Evolutionary conservation across 2,888 invertebrate genomes (phyloP).

Genomic region (Tortricodes alternella): DNA sequence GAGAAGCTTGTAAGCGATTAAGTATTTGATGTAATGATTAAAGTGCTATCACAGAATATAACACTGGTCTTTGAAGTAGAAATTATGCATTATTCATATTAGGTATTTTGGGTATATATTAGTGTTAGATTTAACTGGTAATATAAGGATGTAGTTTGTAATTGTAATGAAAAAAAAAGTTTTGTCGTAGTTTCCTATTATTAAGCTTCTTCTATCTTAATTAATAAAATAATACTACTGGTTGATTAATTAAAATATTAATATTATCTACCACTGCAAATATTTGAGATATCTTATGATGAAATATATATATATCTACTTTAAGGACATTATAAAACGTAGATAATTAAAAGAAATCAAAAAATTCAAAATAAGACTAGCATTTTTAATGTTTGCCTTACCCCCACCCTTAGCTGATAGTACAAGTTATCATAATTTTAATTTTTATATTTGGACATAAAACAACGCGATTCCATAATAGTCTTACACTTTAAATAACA

Average conservation of each 20-base stretch:
- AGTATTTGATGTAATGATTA: conserved; percentile 74
- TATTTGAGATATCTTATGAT: conserved; percentile 84
- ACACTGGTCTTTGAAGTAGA: conserved; percentile 78
- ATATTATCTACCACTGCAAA: conserved; percentile 81
- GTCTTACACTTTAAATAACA: conserved; percentile 61
- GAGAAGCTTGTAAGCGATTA: conserved; percentile 77
- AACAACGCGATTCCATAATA: conserved; percentile 48
- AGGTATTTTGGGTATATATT: conserved; percentile 83
- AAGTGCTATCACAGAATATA: conserved; percentile 75
- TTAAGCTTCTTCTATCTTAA: conserved; percentile 83
- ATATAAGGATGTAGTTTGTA: conserved; percentile 82
- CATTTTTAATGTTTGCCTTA: conserved; percentile 77
- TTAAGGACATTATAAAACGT: conserved; percentile 84
- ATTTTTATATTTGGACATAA: conserved; percentile 66
- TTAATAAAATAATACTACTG: conserved; percentile 82
- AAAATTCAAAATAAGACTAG: conserved; percentile 80
- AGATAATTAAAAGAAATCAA: conserved; percentile 84
- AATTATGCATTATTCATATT: conserved; percentile 82
- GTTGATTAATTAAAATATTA: conserved; percentile 82
- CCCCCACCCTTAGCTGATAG: conserved; percentile 52
- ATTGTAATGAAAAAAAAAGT: conserved; percentile 78
- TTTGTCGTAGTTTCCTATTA: conserved; percentile 82
- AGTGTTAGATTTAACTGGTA: conserved; percentile 82
- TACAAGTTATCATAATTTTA: conserved; percentile 73
- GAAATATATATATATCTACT: conserved; percentile 84